phyloP scores from a whole-genome alignment of 1,140 invertebrate species.

The Meloidogyne hapla region DNA sequence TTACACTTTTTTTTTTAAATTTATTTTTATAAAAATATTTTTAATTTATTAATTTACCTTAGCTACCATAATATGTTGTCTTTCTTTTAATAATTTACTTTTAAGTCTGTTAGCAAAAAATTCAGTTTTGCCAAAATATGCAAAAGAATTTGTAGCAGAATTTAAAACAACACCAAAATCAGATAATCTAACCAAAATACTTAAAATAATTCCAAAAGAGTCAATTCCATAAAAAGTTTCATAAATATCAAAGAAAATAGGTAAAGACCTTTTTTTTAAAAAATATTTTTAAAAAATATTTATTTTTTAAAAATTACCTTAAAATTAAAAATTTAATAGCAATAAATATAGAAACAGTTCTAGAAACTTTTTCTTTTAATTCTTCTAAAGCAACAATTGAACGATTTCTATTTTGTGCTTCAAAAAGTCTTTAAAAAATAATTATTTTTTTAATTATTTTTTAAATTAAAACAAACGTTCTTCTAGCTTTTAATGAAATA shows the following conservation, averaged over 20 bases:
- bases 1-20: background rate
- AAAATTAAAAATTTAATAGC: constrained; percentile 51
- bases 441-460: constrained; percentile 10
- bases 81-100: constrained; percentile 35
- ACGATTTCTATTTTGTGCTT: constrained; percentile 48
- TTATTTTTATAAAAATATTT: too few relatives aligned
- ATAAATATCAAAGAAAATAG: constrained; percentile 53
- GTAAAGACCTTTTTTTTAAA: constrained; percentile 47
- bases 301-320: constrained; percentile 17
- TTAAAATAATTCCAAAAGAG: constrained; percentile 47
- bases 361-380: constrained; percentile 46
- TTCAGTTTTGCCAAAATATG: constrained; percentile 48
- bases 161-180: constrained; percentile 52
- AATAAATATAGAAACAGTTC: constrained; percentile 51
- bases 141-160: constrained; percentile 51
- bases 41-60: background rate
- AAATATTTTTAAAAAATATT: background rate
- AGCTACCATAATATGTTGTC: constrained; percentile 30
- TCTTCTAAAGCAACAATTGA: constrained; percentile 50
- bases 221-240: constrained; percentile 51
- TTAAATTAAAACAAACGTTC: constrained; percentile 40
- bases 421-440: constrained; percentile 45
- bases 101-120: constrained; percentile 36
- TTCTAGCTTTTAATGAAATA: constrained; percentile 42
- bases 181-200: constrained; percentile 47